Percentiles rank a stretch among this genome's conserved stretches.
Conservation (phyloP, 2,797 vertebrate genomes). For the Micropoecilia bifurca region DNA sequence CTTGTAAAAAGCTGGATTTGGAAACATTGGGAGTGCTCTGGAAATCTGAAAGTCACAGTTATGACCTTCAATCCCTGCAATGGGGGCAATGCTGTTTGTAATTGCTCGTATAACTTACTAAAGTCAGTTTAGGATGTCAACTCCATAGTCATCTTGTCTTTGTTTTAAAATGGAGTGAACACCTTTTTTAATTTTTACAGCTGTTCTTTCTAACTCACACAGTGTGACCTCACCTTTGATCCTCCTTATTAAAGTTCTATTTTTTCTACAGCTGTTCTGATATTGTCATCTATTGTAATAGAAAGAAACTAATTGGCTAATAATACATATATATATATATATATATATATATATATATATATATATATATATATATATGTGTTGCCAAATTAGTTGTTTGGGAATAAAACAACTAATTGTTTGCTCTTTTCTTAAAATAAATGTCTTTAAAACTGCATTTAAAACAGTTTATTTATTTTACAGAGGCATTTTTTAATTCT, state of each 20-base stretch:
- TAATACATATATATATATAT: too few species aligned
- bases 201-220: neutral
- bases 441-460: neutral
- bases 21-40: neutral
- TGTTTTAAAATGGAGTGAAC: neutral
- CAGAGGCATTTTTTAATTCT: neutral
- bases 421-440: neutral
- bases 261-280: neutral
- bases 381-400: neutral
- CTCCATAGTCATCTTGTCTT: neutral
- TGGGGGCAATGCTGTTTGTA: neutral
- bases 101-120: neutral
- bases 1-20: neutral
- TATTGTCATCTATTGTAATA: neutral
- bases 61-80: neutral
- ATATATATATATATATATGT: too few species aligned
- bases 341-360: too few species aligned
- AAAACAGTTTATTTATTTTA: too few species aligned
- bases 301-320: neutral
- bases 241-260: neutral
- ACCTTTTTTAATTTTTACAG: neutral
- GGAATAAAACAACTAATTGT: neutral
- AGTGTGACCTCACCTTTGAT: neutral
- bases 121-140: neutral
- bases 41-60: neutral